Evolutionary conservation across 2,888 invertebrate species (phyloP), one percentile per base, ranked within the genome.

Genomic region (Keiferia lycopersicella): DNA sequence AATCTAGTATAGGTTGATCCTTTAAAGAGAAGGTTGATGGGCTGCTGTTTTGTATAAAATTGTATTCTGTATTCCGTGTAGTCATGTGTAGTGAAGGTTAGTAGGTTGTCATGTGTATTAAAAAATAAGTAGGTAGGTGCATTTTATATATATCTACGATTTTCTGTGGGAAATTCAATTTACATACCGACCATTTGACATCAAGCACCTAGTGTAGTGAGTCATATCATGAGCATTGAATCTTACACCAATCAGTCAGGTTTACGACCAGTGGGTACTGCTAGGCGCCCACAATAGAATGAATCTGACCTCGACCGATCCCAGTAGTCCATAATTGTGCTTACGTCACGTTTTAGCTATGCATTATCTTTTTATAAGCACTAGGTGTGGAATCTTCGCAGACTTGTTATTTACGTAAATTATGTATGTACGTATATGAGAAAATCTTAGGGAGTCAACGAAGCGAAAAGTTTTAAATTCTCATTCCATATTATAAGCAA

Each of bases 261-360:
- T 62, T 53, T 45, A 60, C 59, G 39, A 50, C 18, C 8, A n/a
- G 34, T 45, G n/a, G 16, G 60, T 58, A 50, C 38, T n/a, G n/a
- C 61, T 62, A 73, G 73, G 71, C 72, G 75, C 72, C 75, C 71
- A 87, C 87, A 88, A 88, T 88, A 83, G 84, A 88, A 90, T 84
- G 75, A 83, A 65, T 87, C 73, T 83, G 88, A 85, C 90, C 90
- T 90, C 83, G 88, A 75, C 73, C 80, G 70, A 77, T 82, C 81
- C 83, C 78, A 79, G 71, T 69, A 62, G 67, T 67, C 66, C 61
- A 68, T 71, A 71, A 71, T 71, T 77, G 65, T 66, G 71, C 69
- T 77, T 74, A 77, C 71, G 75, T 71, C 73, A 76, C 61, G 16
- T 66, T 67, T 69, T 62, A 34, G 56, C 41, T 41, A 61, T 57